Base-by-base conservation (phyloP, 2,888 invertebrate species). In the Polyommatus iphigenia region DNA sequence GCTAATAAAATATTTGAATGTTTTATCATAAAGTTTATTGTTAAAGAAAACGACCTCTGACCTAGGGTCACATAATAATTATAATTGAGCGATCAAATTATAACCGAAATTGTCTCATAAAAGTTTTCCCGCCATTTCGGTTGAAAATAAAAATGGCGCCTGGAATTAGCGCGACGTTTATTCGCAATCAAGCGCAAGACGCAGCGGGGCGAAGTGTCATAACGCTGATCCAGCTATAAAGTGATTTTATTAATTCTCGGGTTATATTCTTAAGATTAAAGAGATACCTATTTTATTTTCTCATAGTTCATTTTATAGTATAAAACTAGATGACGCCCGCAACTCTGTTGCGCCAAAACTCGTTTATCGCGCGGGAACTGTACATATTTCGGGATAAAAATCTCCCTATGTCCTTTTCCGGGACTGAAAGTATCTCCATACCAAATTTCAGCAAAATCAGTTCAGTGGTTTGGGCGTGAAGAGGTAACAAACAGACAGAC, bases 81-180 rank as follows among this genome's bases (percentile, higher is more conserved):
- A 10, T 67, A 67, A 29, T 29, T 13, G 29, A 32, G 15, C 15
- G 24, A 67, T 29, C 18, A 67, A 67, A 15, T 24, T 62, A 62
- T 15, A 67, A 67, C 10, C 67, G 67, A 67, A 62, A 62, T 62
- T 62, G 62, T 67, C 29, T 32, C 67, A 29, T 67, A 67, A 67
- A 32, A 67, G 62, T 62, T 29, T 67, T 29, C 6, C 67, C 67
- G 29, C 67, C 6, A 67, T 67, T 13, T 67, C 67, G 29, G 24
- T 24, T 67, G 67, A 29, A 29, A 67, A 67, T 67, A 67, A 67
- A 29, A 67, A 67, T 67, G 67, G 15, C 29, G 67, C 15, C 29
- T 20, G 13, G 67, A 67, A 67, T 67, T 67, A 67, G 67, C 29
- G 29, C 29, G 67, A 67, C 67, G 32, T 67, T 67, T 67, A 67